Base-by-base conservation (phyloP, 1,140 invertebrate species). In the Drosophila sechellia region DNA sequence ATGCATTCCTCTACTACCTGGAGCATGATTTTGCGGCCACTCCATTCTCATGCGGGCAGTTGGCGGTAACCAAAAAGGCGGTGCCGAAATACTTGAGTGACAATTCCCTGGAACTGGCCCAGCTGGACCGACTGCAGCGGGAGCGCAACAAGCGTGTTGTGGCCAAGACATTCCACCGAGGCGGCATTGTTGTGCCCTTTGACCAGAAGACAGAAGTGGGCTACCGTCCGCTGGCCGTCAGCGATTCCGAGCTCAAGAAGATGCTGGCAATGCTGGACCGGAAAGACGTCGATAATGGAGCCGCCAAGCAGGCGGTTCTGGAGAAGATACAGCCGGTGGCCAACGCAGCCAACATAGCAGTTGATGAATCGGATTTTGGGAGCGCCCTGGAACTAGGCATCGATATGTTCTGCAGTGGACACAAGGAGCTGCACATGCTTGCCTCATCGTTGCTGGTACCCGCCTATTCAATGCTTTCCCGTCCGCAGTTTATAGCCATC, bases 301-400 rank as follows among this genome's bases (percentile, higher is more conserved):
- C 93, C 63, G 78, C 87, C 39, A 95, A 94, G 79, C 93, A 93
- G 65, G 93, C 81, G 76, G 92, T 93, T 69, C 93, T 95, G 68
- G 94, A 93, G 60, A 93, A 95, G 8, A 90, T 98, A 4, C 95
- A 98, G 75, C 95, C 96, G 76, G 92, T 97, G 8, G 94, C 97
- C 27, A 97, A 95, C 39, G 95, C 95, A 3, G 86, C 90, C 0
- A 84, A 50, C 31, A 91, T 90, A 37, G 91, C 98, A 2, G 96
- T 96, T 69, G 98, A 99, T 92, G 98, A 99, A 92, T 97, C 96
- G 91, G 98, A 99, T 92, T 98, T 98, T 93, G 98, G 98, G 1
- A 97, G 56, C 52, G 96, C 97, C 5, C 87, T 99, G 2, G 98
- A 99, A 93, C 93, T 98, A 27, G 98, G 97, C 0, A 94, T 98